These are phyloP conservation scores for Ectemnius lituratus DNA, from an alignment of 2,888 invertebrate genomes.

Conservation along the genomic window DNA sequence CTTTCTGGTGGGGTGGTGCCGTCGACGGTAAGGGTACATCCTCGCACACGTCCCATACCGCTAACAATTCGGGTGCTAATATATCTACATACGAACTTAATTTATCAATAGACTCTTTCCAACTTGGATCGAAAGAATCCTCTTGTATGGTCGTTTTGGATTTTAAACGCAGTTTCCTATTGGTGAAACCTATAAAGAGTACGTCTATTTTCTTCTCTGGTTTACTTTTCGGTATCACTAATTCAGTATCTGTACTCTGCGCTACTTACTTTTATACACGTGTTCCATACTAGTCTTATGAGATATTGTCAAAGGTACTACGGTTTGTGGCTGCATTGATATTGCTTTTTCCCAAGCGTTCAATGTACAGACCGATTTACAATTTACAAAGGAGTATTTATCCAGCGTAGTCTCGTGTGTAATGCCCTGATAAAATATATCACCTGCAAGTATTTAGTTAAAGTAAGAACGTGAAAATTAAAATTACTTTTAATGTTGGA, in stretches of 20 bases:
- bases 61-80: slow-evolving; percentile 71
- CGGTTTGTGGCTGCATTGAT: slow-evolving; percentile 44
- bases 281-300: slow-evolving; percentile 63
- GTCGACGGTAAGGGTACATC: slow-evolving; percentile 55
- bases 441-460: slow-evolving; percentile 56
- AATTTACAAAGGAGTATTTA: slow-evolving; percentile 63
- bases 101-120: slow-evolving; percentile 68
- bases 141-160: neutral
- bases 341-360: slow-evolving; percentile 68
- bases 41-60: slow-evolving; percentile 72
- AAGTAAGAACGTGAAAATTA: neutral
- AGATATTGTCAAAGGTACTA: slow-evolving; percentile 64
- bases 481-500: neutral
- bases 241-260: too few relatives aligned
- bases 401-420: slow-evolving; percentile 62
- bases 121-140: slow-evolving; percentile 47
- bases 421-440: slow-evolving; percentile 74
- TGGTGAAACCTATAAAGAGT: slow-evolving; percentile 58
- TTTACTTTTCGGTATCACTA: neutral
- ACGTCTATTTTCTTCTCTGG: neutral
- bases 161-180: slow-evolving; percentile 48
- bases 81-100: slow-evolving; percentile 69
- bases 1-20: slow-evolving; percentile 69
- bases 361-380: slow-evolving; percentile 63
- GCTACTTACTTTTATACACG: slow-evolving; percentile 61